Evolutionary conservation across 2,888 invertebrate genomes (phyloP).

Genomic region (Incurvaria masculella): DNA sequence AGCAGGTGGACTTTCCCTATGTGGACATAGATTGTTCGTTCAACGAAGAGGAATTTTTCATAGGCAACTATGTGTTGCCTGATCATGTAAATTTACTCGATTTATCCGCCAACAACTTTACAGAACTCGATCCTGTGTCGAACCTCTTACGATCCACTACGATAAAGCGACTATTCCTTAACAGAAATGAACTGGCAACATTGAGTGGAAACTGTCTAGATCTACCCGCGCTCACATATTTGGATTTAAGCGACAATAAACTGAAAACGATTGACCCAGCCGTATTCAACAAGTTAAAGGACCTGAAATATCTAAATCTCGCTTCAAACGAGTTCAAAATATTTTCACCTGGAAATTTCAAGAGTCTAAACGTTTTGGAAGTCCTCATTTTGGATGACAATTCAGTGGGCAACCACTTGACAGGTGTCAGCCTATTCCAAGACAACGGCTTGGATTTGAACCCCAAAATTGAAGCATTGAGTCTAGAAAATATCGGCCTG

Average conservation of each 20-base stretch:
- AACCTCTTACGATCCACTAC: slow-evolving; percentile 26
- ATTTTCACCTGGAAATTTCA: slow-evolving; percentile 36
- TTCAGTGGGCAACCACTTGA: slow-evolving; percentile 32
- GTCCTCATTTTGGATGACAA: slow-evolving; percentile 45
- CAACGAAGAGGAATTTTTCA: slow-evolving; percentile 19
- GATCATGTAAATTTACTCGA: slow-evolving; percentile 28
- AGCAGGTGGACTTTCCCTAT: slow-evolving; percentile 24
- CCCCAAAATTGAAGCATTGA: slow-evolving; percentile 29
- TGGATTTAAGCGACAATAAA: slow-evolving; percentile 42
- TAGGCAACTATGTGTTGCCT: slow-evolving; percentile 26
- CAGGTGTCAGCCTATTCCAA: slow-evolving; percentile 33
- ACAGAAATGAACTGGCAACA: slow-evolving; percentile 29
- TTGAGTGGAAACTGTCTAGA: slow-evolving; percentile 28
- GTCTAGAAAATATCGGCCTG: slow-evolving; percentile 32
- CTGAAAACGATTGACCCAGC: slow-evolving; percentile 33
- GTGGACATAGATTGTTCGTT: slow-evolving; percentile 32
- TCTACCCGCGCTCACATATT: slow-evolving; percentile 29
- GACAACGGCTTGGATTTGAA: slow-evolving; percentile 37
- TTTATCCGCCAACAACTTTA: slow-evolving; percentile 35
- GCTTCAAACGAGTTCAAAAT: slow-evolving; percentile 39
- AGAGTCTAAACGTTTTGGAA: slow-evolving; percentile 32
- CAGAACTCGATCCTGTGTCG: slow-evolving; percentile 20
- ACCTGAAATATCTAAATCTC: slow-evolving; percentile 40
- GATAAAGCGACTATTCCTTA: slow-evolving; percentile 28
- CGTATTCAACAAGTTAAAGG: slow-evolving; percentile 33